phyloP scores from a whole-genome alignment of 1,140 invertebrate species.

The Brachionus rubens region DNA sequence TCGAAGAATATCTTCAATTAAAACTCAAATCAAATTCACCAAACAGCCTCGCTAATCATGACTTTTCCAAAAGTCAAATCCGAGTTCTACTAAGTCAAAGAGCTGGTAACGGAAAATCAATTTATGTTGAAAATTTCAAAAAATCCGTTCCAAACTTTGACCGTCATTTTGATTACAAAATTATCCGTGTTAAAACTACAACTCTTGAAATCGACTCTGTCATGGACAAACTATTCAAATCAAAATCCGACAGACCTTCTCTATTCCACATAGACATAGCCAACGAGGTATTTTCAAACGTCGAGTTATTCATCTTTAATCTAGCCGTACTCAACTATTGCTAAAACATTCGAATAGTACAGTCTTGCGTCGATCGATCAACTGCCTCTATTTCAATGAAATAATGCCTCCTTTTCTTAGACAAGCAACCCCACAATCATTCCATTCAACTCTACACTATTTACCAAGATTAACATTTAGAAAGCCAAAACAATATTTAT shows the following conservation, averaged over 20 bases:
- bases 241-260: background rate
- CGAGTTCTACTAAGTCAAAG: background rate
- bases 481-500: constrained; percentile 18
- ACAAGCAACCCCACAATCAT: background rate
- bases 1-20: background rate
- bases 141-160: background rate
- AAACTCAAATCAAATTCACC: background rate
- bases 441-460: constrained; percentile 9
- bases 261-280: constrained; percentile 39
- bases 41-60: background rate
- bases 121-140: constrained; percentile 2
- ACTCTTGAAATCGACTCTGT: background rate
- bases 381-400: constrained; percentile 30
- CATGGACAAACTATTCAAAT: background rate
- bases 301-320: constrained; percentile 30
- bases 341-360: constrained; percentile 19
- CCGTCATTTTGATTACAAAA: background rate
- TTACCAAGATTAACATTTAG: background rate
- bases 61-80: background rate
- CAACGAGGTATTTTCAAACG: constrained; percentile 21
- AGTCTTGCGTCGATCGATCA: background rate
- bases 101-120: constrained; percentile 37
- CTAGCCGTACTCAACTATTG: background rate
- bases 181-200: constrained; percentile 17
- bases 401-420: constrained; percentile 2